A percentile compares a stretch with the other conserved stretches of the same genome.
Evolutionary conservation across 1,140 invertebrate genomes (phyloP).

Genomic region (Nasonia longicornis): DNA sequence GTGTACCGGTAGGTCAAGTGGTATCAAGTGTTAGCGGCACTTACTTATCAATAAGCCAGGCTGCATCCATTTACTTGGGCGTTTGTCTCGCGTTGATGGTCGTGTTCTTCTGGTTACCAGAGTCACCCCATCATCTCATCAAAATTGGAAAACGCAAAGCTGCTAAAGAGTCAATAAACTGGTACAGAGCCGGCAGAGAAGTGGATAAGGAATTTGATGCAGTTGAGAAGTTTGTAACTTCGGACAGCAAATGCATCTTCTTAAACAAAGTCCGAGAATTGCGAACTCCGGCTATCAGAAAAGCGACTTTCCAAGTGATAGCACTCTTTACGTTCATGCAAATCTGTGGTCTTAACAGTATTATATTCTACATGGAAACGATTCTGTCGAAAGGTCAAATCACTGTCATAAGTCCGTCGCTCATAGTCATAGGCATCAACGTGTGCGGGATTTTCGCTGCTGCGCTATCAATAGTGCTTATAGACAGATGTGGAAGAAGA

Average conservation of each 20-base stretch:
- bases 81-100: conserved; percentile 48
- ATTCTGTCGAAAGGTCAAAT: conserved; percentile 76
- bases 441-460: conserved; percentile 71
- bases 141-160: conserved; percentile 70
- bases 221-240: conserved; percentile 30
- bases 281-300: conserved; percentile 57
- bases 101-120: conserved; percentile 72
- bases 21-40: background rate
- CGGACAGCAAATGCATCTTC: background rate
- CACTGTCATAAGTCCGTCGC: conserved; percentile 62
- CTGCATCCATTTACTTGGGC: conserved; percentile 45
- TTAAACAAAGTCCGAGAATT: conserved; percentile 12
- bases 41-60: background rate
- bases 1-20: background rate
- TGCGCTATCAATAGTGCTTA: conserved; percentile 71
- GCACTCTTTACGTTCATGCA: conserved; percentile 81
- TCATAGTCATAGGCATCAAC: conserved; percentile 76
- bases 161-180: conserved; percentile 69
- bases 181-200: conserved; percentile 37
- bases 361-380: conserved; percentile 79
- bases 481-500: conserved; percentile 78
- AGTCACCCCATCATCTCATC: conserved; percentile 78
- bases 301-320: conserved; percentile 74
- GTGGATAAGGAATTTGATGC: conserved; percentile 20
- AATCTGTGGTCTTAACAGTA: conserved; percentile 79